These are phyloP conservation scores for Cydia strobilella DNA, from an alignment of 1,140 invertebrate species.

Conservation along the genomic window DNA sequence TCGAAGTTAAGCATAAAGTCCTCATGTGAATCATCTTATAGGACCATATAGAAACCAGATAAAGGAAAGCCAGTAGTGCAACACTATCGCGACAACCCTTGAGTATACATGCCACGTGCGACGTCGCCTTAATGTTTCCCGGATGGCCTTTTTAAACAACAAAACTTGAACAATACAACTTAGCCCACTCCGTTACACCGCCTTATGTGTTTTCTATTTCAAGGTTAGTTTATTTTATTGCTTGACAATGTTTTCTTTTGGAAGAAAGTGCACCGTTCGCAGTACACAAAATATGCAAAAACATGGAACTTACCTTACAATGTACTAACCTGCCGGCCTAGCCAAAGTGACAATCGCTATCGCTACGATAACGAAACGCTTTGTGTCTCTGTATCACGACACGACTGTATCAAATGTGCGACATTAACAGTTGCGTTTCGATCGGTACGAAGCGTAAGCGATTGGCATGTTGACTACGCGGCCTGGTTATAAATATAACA, in stretches of 20 bases:
- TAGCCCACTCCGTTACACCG: background rate
- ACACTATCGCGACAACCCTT: constrained; percentile 20
- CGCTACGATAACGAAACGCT: too few species aligned
- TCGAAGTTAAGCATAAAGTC: too few species aligned
- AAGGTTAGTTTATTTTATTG: constrained; percentile 24
- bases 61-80: background rate
- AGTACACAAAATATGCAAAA: background rate
- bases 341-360: too few species aligned
- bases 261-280: background rate
- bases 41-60: background rate
- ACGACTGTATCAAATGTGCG: too few species aligned
- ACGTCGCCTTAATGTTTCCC: constrained; percentile 34
- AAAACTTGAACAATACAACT: constrained; percentile 30
- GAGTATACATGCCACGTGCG: constrained; percentile 29
- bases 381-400: too few species aligned
- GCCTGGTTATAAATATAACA: too few species aligned
- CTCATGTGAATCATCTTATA: too few species aligned
- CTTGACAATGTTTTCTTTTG: constrained; percentile 4
- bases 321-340: background rate
- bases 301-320: background rate
- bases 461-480: too few species aligned
- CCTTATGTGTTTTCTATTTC: constrained; percentile 27
- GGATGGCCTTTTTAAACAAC: constrained; percentile 35
- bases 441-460: too few species aligned
- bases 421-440: too few species aligned